phyloP scores from a whole-genome alignment of 2,113 vertebrate species.

The Chamaetylas fuelleborni region DNA sequence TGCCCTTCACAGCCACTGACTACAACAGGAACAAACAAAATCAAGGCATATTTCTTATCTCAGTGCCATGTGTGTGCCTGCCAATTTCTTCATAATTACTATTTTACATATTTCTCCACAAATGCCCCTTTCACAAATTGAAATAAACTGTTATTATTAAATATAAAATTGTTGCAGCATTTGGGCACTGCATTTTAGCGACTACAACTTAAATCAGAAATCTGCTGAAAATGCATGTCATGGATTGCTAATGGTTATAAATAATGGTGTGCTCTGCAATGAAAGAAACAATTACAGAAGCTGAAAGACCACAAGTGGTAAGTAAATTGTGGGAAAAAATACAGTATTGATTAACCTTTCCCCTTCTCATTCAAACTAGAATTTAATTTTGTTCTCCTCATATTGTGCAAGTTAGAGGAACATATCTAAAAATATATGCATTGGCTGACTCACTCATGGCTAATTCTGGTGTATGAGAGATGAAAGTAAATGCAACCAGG shows the following conservation, averaged over 20 bases:
- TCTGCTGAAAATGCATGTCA: neutral
- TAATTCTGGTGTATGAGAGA: neutral
- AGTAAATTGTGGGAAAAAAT: neutral
- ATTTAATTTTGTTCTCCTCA: neutral
- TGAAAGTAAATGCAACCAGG: neutral
- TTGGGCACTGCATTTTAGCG: neutral
- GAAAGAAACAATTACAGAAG: neutral
- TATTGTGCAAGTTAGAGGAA: neutral
- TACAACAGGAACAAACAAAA: neutral
- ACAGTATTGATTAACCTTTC: neutral
- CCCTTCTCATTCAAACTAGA: neutral
- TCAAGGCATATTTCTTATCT: neutral
- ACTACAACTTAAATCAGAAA: neutral
- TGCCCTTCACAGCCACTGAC: neutral
- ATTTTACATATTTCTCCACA: neutral
- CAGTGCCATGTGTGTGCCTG: neutral
- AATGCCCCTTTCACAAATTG: neutral
- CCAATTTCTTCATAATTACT: neutral
- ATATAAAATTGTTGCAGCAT: neutral
- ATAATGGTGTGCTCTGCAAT: neutral
- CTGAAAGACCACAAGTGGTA: neutral
- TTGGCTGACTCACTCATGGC: neutral
- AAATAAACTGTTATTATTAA: neutral
- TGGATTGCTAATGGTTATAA: neutral
- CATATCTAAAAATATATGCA: neutral